Base-by-base conservation (phyloP, 2,888 invertebrate species). In the Morinoia aosen region DNA sequence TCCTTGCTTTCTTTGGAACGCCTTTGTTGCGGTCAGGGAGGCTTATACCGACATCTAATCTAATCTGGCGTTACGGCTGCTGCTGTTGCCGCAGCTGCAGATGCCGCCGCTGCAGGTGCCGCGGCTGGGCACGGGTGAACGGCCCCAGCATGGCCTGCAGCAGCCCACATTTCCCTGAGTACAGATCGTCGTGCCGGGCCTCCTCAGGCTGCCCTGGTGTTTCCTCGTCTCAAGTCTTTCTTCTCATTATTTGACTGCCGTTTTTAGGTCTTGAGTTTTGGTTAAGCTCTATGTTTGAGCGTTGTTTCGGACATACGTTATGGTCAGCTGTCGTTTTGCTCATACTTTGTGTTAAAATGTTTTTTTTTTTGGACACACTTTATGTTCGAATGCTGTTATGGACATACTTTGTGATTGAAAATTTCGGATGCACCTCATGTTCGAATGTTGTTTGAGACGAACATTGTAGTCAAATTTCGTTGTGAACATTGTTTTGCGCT, bases 101-200 rank as follows among this genome's bases (percentile, higher is more conserved):
- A 11, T 40, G 39, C 90, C 7, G 90, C 10, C 4, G 90, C 90
- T 39, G 90, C 90, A 90, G 90, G 16, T 39, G 40, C 90, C 39
- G 90, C 90, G 39, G 39, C 90, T 39, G 48, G 90, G 90, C 90
- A 90, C 40, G 40, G 90, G 39, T 90, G 90, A 90, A 90, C 40
- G 90, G 90, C 90, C 90, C 40, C 90, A 33, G 16, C 90, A 48
- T 14, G 16, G 90, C 90, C 90, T 39, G 90, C 90, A 48, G 90
- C 90, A 16, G 90, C 40, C 48, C 48, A 48, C 90, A 90, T 90
- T 90, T 90, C 39, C 48, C 40, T 19, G 40, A 90, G 76, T 76
- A 76, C 76, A 76, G 76, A 76, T 76, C 76, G 76, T 76, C 25
- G 76, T 33, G 33, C 33, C 76, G 76, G 33, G 76, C 76, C 19